Percentiles rank a stretch among this genome's conserved stretches.
These are phyloP conservation scores for Thrips palmi DNA, from an alignment of 1,140 invertebrate species.

Conservation along the genomic window DNA sequence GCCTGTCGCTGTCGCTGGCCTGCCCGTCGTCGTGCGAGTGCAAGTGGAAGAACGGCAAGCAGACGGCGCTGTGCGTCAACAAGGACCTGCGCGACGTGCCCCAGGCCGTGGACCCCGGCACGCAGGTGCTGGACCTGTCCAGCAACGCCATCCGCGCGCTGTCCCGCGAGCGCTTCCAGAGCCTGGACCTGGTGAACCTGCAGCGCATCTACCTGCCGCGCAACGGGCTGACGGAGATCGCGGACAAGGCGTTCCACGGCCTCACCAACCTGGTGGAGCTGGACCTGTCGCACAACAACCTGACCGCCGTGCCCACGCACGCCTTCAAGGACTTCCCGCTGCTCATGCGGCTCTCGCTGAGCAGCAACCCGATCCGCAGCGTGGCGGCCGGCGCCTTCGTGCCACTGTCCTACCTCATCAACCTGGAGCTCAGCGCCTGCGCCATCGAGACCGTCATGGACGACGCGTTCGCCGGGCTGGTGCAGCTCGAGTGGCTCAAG, in stretches of 20 bases:
- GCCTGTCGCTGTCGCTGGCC: slow-evolving; percentile 21
- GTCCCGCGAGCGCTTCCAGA: slow-evolving; percentile 53
- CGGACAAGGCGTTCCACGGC: slow-evolving; percentile 58
- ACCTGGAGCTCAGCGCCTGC: slow-evolving; percentile 64
- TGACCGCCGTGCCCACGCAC: slow-evolving; percentile 53
- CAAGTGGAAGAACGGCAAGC: slow-evolving; percentile 83
- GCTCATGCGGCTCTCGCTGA: slow-evolving; percentile 62
- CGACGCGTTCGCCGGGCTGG: slow-evolving; percentile 62
- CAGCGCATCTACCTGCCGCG: slow-evolving; percentile 66
- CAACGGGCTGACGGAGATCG: slow-evolving; percentile 56
- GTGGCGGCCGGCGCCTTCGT: slow-evolving; percentile 57
- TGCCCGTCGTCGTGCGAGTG: slow-evolving; percentile 64
- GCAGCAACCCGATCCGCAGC: slow-evolving; percentile 56
- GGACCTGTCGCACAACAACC: slow-evolving; percentile 64
- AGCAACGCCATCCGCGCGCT: slow-evolving; percentile 61
- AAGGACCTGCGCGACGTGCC: slow-evolving; percentile 57
- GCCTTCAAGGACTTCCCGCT: slow-evolving; percentile 57
- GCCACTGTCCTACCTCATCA: slow-evolving; percentile 50
- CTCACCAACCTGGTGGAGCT: slow-evolving; percentile 75
- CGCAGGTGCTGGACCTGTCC: slow-evolving; percentile 71
- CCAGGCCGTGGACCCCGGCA: slow-evolving; percentile 63
- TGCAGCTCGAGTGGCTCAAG: slow-evolving; percentile 64
- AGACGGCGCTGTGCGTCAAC: slow-evolving; percentile 68
- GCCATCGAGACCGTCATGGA: slow-evolving; percentile 54
- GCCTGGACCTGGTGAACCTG: slow-evolving; percentile 61